A percentile compares a stretch with the other conserved stretches of the same genome.
phyloP scores from a whole-genome alignment of 2,888 invertebrate genomes.

The Eulithis prunata region DNA sequence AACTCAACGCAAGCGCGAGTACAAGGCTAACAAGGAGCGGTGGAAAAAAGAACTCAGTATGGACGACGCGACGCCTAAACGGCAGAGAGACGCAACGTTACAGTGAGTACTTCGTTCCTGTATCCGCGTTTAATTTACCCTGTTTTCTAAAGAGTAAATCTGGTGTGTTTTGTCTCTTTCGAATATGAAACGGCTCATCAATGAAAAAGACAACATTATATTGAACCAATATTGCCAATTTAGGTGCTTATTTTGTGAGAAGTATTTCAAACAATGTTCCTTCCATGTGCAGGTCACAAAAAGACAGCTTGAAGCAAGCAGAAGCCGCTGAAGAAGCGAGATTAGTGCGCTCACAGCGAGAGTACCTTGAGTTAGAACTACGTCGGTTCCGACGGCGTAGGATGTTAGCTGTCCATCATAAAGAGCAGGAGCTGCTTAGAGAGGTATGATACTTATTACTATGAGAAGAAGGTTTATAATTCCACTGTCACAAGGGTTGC shows the following conservation, averaged over 20 bases:
- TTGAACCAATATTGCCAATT: too few relatives aligned
- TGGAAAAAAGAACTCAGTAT: conserved; percentile 97
- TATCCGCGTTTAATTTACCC: too few relatives aligned
- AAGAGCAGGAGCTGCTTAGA: conserved; percentile 95
- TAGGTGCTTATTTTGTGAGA: too few relatives aligned
- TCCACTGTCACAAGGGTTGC: too few relatives aligned
- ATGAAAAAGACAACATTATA: too few relatives aligned
- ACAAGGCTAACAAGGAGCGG: conserved; percentile 97
- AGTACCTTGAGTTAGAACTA: conserved; percentile 95
- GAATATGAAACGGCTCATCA: too few relatives aligned
- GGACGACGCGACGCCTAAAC: conserved; percentile 96
- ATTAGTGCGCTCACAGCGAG: conserved; percentile 93
- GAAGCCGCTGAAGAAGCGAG: conserved; percentile 96
- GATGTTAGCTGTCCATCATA: conserved; percentile 92
- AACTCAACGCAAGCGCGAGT: conserved; percentile 97
- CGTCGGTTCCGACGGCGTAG: conserved; percentile 96
- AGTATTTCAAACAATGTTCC: too few relatives aligned
- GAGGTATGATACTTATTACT: conserved; percentile 85
- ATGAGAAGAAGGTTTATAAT: background rate
- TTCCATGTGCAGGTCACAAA: conserved; percentile 87
- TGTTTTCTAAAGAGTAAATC: too few relatives aligned
- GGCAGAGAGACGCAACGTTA: conserved; percentile 94
- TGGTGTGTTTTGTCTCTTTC: too few relatives aligned
- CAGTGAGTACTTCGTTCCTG: conserved; percentile 82
- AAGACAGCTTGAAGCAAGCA: conserved; percentile 95